Conservation (phyloP, 2,113 vertebrate species). For the Lepidothrix coronata region DNA sequence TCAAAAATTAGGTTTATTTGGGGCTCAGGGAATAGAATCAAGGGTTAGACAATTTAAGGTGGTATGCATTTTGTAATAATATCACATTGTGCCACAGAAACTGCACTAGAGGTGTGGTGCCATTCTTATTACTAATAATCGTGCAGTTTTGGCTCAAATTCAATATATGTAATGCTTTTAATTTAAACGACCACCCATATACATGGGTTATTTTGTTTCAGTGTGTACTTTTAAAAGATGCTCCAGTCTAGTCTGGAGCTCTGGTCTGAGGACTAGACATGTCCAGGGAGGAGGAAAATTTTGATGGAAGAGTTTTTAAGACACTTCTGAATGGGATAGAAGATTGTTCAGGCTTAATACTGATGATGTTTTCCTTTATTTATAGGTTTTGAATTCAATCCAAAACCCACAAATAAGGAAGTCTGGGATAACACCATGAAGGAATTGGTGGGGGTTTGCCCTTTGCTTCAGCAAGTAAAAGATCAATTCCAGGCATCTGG, state of each 20-base stretch:
- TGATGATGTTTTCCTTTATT: not conserved
- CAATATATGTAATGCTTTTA: not conserved
- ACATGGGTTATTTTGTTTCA: not conserved
- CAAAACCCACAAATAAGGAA: not conserved
- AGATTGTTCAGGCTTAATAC: not conserved
- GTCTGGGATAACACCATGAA: not conserved
- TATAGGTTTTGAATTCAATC: not conserved
- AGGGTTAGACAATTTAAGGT: not conserved
- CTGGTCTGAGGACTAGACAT: fast-evolving
- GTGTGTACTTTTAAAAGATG: not conserved
- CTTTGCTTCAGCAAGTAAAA: not conserved
- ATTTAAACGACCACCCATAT: not conserved
- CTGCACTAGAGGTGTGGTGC: not conserved
- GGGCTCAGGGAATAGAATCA: not conserved
- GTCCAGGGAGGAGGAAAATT: not conserved
- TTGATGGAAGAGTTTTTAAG: not conserved
- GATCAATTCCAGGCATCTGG: not conserved
- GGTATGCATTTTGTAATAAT: not conserved
- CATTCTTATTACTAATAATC: not conserved
- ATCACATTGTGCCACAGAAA: not conserved
- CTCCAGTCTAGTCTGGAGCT: not conserved
- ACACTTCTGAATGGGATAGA: not conserved
- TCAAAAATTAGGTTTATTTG: not conserved
- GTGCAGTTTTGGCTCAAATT: not conserved
- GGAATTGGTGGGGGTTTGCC: not conserved